phyloP scores from a whole-genome alignment of 2,888 invertebrate genomes.

The Mamestra brassicae region DNA sequence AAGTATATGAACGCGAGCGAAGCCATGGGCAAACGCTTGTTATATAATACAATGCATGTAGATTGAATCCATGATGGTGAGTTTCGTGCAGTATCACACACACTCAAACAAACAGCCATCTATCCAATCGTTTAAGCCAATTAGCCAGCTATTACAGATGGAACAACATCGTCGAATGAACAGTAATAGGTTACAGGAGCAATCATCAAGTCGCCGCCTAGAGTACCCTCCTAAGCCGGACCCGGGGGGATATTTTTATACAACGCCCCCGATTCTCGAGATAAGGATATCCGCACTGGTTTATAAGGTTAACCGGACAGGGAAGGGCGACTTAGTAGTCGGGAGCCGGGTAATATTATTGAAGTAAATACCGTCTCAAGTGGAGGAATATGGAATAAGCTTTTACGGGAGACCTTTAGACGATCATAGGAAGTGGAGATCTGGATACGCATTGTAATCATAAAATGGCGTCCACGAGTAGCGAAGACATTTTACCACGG shows the following conservation, averaged over 20 bases:
- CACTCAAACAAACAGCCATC: neutral
- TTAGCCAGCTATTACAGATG: neutral
- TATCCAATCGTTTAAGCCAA: neutral
- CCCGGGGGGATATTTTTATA: conserved; percentile 72
- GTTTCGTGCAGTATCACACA: too few relatives aligned
- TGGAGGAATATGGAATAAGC: conserved; percentile 5
- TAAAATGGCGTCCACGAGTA: neutral
- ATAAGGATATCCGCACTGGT: conserved; percentile 84
- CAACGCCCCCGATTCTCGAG: conserved; percentile 79
- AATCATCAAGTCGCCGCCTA: conserved; percentile 29
- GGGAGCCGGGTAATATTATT: conserved; percentile 22
- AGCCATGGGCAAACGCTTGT: too few relatives aligned
- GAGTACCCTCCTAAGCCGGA: conserved; percentile 11
- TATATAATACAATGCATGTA: too few relatives aligned
- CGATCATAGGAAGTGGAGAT: neutral
- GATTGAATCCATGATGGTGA: too few relatives aligned
- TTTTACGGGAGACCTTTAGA: conserved; percentile 2
- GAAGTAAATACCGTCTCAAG: conserved; percentile 1
- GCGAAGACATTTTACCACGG: too few relatives aligned
- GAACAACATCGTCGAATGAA: neutral
- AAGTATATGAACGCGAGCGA: too few relatives aligned
- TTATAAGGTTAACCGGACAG: conserved; percentile 81
- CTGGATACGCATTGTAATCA: neutral
- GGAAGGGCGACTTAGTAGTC: conserved; percentile 37
- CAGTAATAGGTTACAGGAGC: conserved; percentile 22